These are phyloP conservation scores for Uloborus diversus DNA, from an alignment of 1,140 invertebrate species.

Conservation along the genomic window DNA sequence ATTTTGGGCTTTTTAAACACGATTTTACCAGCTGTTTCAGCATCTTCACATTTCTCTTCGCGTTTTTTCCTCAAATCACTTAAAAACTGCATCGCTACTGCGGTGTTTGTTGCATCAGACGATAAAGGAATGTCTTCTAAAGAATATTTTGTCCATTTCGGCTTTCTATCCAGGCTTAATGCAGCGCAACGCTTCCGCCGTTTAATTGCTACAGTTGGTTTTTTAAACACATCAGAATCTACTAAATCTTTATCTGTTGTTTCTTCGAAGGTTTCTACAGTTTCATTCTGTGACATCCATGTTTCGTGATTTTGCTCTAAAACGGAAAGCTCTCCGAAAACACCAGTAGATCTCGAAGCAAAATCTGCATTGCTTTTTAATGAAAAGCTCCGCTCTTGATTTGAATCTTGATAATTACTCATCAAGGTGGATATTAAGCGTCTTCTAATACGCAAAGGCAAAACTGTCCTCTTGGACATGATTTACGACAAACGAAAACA, in stretches of 20 bases:
- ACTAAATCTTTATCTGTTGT: background rate
- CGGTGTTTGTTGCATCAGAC: constrained; percentile 24
- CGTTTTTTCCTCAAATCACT: background rate
- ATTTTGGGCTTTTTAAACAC: constrained; percentile 9
- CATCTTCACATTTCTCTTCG: background rate
- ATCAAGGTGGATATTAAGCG: too few species aligned
- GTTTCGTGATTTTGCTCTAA: constrained; percentile 22
- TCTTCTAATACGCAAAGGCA: too few species aligned
- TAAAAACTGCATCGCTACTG: constrained; percentile 27
- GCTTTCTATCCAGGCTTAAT: background rate
- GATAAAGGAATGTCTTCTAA: constrained; percentile 22
- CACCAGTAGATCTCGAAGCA: constrained; percentile 9
- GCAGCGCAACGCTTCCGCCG: background rate
- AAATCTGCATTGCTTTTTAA: constrained; percentile 19
- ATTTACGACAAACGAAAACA: too few species aligned
- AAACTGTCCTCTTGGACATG: too few species aligned
- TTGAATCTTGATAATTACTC: too few species aligned
- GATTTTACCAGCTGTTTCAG: background rate
- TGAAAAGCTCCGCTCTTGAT: background rate
- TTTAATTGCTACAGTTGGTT: background rate
- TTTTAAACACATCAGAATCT: background rate
- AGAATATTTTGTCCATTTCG: constrained; percentile 41
- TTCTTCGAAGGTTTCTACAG: background rate
- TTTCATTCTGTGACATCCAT: constrained; percentile 33
- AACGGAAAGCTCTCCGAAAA: constrained; percentile 5